A percentile compares a stretch with the other conserved stretches of the same genome.
These are phyloP conservation scores for Samia ricini DNA, from an alignment of 1,140 invertebrate species.

Conservation along the genomic window DNA sequence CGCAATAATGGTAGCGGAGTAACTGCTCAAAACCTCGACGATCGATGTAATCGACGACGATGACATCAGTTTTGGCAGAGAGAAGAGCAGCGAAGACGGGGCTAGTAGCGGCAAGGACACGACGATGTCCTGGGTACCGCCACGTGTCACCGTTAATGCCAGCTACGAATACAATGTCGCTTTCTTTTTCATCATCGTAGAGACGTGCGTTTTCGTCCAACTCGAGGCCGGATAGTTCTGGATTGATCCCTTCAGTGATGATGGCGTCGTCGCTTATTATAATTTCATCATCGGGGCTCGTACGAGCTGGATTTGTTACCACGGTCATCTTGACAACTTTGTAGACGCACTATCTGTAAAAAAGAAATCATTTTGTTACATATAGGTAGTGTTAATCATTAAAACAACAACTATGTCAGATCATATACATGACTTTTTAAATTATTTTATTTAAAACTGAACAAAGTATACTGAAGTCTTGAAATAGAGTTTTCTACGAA, in stretches of 20 bases:
- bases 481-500: too few relatives aligned
- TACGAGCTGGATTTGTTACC: conserved; percentile 67
- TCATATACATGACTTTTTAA: not conserved
- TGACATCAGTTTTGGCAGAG: conserved; percentile 70
- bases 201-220: conserved; percentile 39
- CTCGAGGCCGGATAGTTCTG: conserved; percentile 21
- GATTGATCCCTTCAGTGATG: conserved; percentile 19
- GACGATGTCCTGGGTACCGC: conserved; percentile 83
- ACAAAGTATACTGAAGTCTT: not conserved
- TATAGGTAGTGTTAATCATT: not conserved
- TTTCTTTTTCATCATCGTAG: conserved; percentile 79
- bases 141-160: conserved; percentile 80
- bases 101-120: conserved; percentile 81
- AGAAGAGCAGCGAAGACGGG: conserved; percentile 65
- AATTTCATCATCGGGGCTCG: conserved; percentile 42
- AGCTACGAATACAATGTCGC: conserved; percentile 83
- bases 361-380: conserved; percentile 16
- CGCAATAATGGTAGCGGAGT: conserved; percentile 81
- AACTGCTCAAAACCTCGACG: conserved; percentile 84
- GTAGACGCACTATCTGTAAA: conserved; percentile 40
- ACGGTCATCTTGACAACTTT: conserved; percentile 54
- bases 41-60: conserved; percentile 80
- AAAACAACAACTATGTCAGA: not conserved
- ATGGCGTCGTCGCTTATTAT: conserved; percentile 36
- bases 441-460: not conserved